Evolutionary conservation across 2,888 invertebrate genomes (phyloP), one percentile per base, ranked within the genome.

Genomic region (Chrysolina haemoptera): DNA sequence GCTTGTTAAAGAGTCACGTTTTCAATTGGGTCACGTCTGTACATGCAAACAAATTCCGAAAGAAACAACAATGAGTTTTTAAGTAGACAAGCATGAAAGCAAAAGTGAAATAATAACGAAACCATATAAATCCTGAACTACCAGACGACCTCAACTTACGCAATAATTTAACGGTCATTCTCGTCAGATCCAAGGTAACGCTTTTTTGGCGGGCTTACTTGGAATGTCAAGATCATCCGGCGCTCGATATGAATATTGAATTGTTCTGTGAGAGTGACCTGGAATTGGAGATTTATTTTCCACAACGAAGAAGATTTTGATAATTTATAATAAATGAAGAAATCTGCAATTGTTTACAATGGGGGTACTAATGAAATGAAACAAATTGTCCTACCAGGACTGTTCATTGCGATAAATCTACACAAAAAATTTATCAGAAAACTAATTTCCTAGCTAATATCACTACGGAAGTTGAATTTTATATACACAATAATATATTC

Each of bases 141-240:
- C 53, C 14, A 70, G 59, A 74, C 74, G 70, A 74, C 71, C 71
- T 74, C 48, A 74, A 71, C 41, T 73, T 76, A 76, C 70, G 62
- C 68, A 76, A 76, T 22, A 43, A 40, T 48, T 63, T 68, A 70
- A 70, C 72, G 75, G 72, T 75, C 68, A 66, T 55, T 73, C 69
- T 65, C 65, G 50, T 59, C 55, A 27, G 43, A 55, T 65, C 65
- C 73, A 73, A 70, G 73, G 66, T 59, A 27, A 68, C 18, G 70
- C 62, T 65, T 73, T 35, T 73, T 70, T 70, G 41, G 62, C 50
- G 66, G 66, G 50, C 48, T 66, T 46, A 43, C 50, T n/a, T 48
- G 66, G 66, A 66, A 66, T 66, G 66, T 66, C 66, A 66, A 66
- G 66, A 66, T 27, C 50, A 66, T 35, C 35, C n/a, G 27, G 59